Conservation (phyloP, 2,113 vertebrate genomes). For the Chrysochloris asiatica region DNA sequence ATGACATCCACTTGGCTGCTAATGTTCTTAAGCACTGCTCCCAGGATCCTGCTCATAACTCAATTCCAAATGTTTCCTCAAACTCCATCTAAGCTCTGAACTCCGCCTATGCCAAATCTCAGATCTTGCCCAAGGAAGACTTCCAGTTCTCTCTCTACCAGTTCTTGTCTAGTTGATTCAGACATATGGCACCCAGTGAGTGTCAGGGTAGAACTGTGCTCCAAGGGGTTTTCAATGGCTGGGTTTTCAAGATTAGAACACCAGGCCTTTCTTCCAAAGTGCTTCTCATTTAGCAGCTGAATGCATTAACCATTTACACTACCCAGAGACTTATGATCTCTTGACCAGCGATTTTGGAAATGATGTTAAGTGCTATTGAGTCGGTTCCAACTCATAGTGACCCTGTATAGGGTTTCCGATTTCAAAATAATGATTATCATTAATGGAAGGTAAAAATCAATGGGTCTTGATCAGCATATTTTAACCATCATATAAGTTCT, state of each 20-base stretch:
- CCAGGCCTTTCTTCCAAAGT: neutral
- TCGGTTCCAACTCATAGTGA: too few species aligned
- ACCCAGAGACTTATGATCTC: neutral
- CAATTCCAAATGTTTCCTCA: neutral
- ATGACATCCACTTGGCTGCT: neutral
- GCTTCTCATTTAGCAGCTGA: neutral
- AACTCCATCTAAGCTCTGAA: neutral
- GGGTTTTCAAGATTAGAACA: neutral
- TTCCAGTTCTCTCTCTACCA: too few species aligned
- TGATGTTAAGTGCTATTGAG: too few species aligned
- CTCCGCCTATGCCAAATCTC: neutral
- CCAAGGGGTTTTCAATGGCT: neutral
- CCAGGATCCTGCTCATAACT: neutral
- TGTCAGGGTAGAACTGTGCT: neutral
- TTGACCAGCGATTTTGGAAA: neutral
- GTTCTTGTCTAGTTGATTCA: neutral
- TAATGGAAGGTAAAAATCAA: neutral
- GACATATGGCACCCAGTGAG: neutral
- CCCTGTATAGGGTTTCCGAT: too few species aligned
- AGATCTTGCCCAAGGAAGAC: neutral
- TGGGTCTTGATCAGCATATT: neutral
- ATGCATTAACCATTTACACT: neutral
- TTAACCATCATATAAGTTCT: neutral
- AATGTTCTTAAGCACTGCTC: neutral
- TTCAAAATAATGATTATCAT: too few species aligned